These are phyloP conservation scores for Drosophila phalerata DNA, from an alignment of 2,888 invertebrate species.

Conservation along the genomic window DNA sequence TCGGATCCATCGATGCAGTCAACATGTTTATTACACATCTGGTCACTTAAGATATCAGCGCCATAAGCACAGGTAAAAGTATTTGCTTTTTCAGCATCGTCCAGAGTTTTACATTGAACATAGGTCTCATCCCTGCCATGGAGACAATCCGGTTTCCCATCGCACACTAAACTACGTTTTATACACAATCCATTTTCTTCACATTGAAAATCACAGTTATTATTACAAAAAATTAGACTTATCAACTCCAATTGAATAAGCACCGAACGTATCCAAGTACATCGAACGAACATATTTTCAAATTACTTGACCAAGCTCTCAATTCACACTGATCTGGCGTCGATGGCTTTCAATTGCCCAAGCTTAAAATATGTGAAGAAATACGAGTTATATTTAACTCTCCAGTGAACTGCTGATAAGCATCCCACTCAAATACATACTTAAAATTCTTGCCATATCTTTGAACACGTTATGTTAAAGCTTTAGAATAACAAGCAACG, in stretches of 20 bases:
- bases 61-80: constrained; percentile 22
- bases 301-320: background rate
- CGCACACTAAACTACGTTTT: background rate
- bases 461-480: background rate
- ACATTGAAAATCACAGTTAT: background rate
- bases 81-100: fast-evolving
- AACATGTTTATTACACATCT: fast-evolving
- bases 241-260: background rate
- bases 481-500: background rate
- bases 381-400: background rate
- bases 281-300: constrained; percentile 1
- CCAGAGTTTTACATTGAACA: background rate
- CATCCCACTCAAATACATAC: background rate
- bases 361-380: background rate
- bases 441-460: background rate
- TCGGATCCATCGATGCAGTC: constrained; percentile 44
- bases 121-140: constrained; percentile 45
- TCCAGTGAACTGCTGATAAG: background rate
- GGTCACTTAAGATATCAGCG: fast-evolving
- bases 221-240: background rate
- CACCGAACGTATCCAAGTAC: background rate
- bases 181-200: background rate
- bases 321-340: background rate
- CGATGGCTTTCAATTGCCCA: background rate
- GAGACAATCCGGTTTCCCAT: constrained; percentile 12